Conservation (phyloP, 2,113 vertebrate species). For the Sprattus sprattus region DNA sequence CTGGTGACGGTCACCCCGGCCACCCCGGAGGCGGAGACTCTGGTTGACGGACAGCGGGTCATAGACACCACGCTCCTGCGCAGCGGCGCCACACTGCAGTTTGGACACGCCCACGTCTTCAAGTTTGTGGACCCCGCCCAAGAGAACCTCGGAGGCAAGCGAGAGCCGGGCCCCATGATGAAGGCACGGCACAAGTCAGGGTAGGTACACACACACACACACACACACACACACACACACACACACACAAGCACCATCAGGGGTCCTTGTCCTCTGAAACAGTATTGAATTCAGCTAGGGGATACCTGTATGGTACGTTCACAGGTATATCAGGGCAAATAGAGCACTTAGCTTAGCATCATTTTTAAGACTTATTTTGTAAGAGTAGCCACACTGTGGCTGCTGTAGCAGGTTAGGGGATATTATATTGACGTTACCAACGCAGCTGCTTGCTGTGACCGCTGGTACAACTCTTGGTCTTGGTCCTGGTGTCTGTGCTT, state of each 20-base stretch:
- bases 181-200: constrained; percentile 84
- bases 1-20: constrained; percentile 91
- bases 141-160: constrained; percentile 83
- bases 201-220: neutral
- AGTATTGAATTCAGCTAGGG: neutral
- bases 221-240: neutral
- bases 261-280: neutral
- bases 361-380: too few species aligned
- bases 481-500: neutral
- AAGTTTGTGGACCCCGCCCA: constrained; percentile 97
- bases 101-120: constrained; percentile 88
- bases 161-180: constrained; percentile 78
- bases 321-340: neutral
- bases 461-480: neutral
- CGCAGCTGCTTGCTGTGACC: neutral
- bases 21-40: constrained; percentile 88
- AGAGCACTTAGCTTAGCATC: too few species aligned
- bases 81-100: constrained; percentile 91
- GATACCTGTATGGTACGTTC: neutral
- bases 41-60: constrained; percentile 88
- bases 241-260: neutral
- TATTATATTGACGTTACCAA: too few species aligned
- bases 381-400: too few species aligned
- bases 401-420: neutral
- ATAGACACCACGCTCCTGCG: constrained; percentile 90